Evolutionary conservation across 2,888 invertebrate species (phyloP).

Genomic region (Tethea ocularis): DNA sequence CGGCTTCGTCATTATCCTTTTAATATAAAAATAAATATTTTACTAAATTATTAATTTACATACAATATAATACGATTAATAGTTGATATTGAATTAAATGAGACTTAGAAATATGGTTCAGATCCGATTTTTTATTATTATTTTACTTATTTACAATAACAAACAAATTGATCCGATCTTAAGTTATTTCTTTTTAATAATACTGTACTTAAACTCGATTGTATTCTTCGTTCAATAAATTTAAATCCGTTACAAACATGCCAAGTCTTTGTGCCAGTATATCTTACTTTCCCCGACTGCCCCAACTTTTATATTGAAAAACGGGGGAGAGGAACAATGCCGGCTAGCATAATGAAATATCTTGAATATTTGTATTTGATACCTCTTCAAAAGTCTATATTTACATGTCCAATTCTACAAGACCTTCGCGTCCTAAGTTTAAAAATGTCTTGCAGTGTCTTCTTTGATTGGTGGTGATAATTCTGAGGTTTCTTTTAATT

Average conservation of each 20-base stretch:
- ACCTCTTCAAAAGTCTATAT: constrained; percentile 50
- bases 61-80: no score
- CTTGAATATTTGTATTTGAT: constrained; percentile 77
- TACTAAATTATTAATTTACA: no score
- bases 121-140: no score
- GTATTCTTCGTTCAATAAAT: not conserved
- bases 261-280: constrained; percentile 15
- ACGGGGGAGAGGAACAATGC: constrained; percentile 59
- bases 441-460: constrained; percentile 20
- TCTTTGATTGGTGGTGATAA: constrained; percentile 34
- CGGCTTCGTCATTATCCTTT: no score
- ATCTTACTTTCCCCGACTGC: constrained; percentile 20
- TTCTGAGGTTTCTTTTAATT: constrained; percentile 46
- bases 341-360: constrained; percentile 71
- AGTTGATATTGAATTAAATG: no score
- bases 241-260: not conserved
- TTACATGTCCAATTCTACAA: constrained; percentile 40
- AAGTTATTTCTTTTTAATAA: no score
- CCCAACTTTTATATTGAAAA: constrained; percentile 51
- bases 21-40: no score
- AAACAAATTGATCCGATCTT: no score
- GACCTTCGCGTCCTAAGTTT: constrained; percentile 28
- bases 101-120: no score
- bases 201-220: not conserved
- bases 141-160: no score